phyloP scores from a whole-genome alignment of 2,797 vertebrate species.

The Odontamblyopus lacepedii region DNA sequence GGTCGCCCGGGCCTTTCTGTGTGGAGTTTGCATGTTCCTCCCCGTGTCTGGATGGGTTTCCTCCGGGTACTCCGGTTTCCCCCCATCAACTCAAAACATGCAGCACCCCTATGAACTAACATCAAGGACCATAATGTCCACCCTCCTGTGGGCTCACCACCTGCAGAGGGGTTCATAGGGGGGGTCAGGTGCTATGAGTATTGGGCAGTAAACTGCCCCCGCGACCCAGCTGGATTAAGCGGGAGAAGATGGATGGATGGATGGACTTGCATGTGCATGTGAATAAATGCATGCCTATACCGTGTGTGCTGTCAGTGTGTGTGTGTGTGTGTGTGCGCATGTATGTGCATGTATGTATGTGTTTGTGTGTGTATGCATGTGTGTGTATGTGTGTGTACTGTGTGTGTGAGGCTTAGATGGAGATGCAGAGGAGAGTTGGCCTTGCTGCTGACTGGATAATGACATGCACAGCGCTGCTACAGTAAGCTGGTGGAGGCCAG shows the following conservation, averaged over 20 bases:
- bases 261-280: constrained; percentile 28
- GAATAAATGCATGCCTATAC: constrained; percentile 60
- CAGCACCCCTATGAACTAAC: no score
- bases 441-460: constrained; percentile 85
- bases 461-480: constrained; percentile 69
- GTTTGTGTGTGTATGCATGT: constrained; percentile 39
- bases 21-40: no score
- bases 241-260: background rate
- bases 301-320: constrained; percentile 47
- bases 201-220: no score
- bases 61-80: no score
- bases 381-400: constrained; percentile 44
- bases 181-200: no score
- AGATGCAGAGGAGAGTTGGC: constrained; percentile 56
- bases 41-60: no score
- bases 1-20: no score
- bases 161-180: no score
- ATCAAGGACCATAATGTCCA: no score
- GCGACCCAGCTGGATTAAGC: no score
- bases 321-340: constrained; percentile 45
- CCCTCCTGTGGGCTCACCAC: no score
- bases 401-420: constrained; percentile 23
- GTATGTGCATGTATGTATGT: constrained; percentile 42
- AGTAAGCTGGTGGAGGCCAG: constrained; percentile 63
- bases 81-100: no score